These are phyloP conservation scores for Clarias magur DNA, from an alignment of 2,113 vertebrate species.

Conservation along the genomic window DNA sequence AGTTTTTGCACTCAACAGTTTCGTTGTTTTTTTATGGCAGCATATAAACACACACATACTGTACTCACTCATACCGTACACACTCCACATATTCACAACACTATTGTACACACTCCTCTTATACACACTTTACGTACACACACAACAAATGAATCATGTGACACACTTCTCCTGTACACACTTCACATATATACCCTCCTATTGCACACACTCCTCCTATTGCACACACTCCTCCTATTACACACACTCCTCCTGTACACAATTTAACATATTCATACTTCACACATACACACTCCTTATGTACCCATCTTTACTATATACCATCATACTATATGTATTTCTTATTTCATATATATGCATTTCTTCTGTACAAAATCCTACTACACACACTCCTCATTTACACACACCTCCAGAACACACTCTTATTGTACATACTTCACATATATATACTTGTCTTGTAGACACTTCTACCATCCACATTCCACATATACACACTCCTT, in stretches of 20 bases:
- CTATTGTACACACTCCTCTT: background rate
- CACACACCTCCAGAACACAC: background rate
- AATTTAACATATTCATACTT: background rate
- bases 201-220: constrained; percentile 6
- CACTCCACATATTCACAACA: background rate
- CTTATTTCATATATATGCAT: background rate
- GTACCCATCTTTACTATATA: background rate
- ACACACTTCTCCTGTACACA: background rate
- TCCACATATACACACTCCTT: background rate
- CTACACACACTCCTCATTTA: background rate
- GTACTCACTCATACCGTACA: background rate
- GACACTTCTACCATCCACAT: background rate
- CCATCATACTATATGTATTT: background rate
- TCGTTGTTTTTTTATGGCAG: too few relatives aligned
- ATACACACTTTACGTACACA: background rate
- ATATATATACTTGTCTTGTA: background rate
- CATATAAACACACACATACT: background rate
- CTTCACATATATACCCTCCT: background rate
- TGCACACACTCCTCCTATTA: constrained; percentile 11
- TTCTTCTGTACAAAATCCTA: background rate
- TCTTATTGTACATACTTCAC: background rate
- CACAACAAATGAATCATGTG: too few relatives aligned
- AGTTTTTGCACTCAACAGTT: too few relatives aligned
- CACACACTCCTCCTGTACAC: background rate
- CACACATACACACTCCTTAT: background rate